These are phyloP conservation scores for Spodoptera littoralis DNA, from an alignment of 2,888 invertebrate genomes.

Conservation along the genomic window DNA sequence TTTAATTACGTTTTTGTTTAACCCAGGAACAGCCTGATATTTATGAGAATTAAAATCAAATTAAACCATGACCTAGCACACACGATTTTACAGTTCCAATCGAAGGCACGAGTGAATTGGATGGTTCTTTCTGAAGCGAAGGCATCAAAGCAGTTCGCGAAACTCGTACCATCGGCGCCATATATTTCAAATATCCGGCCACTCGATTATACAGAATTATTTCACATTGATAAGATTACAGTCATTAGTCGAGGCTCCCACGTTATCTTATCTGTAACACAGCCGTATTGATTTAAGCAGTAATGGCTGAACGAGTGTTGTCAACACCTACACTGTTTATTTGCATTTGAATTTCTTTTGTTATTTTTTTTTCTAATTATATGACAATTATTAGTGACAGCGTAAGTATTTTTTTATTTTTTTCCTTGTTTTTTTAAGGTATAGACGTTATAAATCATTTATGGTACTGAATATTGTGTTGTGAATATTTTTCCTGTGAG, in stretches of 20 bases:
- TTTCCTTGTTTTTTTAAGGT: no score
- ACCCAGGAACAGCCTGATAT: no score
- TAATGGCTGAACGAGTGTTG: slow-evolving; percentile 67
- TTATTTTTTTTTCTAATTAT: slow-evolving; percentile 32
- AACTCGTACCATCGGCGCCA: slow-evolving; percentile 15
- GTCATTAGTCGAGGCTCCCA: slow-evolving; percentile 68
- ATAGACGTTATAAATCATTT: no score
- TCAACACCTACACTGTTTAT: slow-evolving; percentile 64
- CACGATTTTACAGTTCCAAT: no score
- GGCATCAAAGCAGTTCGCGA: slow-evolving; percentile 5
- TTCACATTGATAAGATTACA: slow-evolving; percentile 78
- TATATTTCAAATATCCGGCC: slow-evolving; percentile 26
- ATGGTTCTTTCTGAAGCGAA: slow-evolving; percentile 5
- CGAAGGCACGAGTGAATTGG: no score
- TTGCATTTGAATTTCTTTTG: slow-evolving; percentile 49
- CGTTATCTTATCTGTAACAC: slow-evolving; percentile 77
- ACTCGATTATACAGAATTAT: slow-evolving; percentile 66
- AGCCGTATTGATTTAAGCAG: slow-evolving; percentile 76
- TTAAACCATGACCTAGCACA: no score
- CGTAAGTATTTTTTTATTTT: slow-evolving; percentile 54
- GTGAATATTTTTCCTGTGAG: no score
- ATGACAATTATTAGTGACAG: slow-evolving; percentile 48
- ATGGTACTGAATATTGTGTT: no score
- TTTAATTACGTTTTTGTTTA: no score
- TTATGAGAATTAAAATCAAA: no score